These are phyloP conservation scores for Myathropa florea DNA, from an alignment of 2,888 invertebrate genomes.

Conservation along the genomic window DNA sequence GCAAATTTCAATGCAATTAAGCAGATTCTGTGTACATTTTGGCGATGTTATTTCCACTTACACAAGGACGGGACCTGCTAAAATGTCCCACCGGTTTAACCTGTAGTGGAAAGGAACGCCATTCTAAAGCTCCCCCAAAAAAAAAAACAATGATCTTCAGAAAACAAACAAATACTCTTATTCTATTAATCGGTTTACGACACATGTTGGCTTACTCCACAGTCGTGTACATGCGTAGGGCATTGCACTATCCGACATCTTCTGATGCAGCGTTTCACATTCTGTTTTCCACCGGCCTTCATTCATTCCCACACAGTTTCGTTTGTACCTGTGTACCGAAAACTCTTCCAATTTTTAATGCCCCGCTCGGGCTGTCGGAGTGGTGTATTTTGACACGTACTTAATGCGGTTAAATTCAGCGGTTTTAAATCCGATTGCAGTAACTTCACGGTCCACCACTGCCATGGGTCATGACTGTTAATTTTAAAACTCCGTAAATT, in stretches of 20 bases:
- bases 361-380: conserved; percentile 7
- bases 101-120: too few relatives aligned
- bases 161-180: too few relatives aligned
- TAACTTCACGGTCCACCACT: conserved; percentile 65
- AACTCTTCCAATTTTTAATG: conserved; percentile 22
- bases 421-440: conserved; percentile 70
- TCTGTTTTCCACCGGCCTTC: not conserved
- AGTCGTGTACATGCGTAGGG: not conserved
- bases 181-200: too few relatives aligned
- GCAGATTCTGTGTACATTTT: too few relatives aligned
- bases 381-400: conserved; percentile 70
- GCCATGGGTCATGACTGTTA: conserved; percentile 61
- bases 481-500: conserved; percentile 70
- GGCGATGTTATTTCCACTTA: too few relatives aligned
- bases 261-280: not conserved
- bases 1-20: too few relatives aligned
- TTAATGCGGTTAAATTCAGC: conserved; percentile 71
- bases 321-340: not conserved
- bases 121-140: too few relatives aligned
- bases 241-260: not conserved
- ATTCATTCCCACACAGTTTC: not conserved
- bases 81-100: too few relatives aligned
- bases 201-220: too few relatives aligned
- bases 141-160: too few relatives aligned
- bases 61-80: too few relatives aligned